phyloP scores from a whole-genome alignment of 2,888 invertebrate species.

The Deilephila elpenor region DNA sequence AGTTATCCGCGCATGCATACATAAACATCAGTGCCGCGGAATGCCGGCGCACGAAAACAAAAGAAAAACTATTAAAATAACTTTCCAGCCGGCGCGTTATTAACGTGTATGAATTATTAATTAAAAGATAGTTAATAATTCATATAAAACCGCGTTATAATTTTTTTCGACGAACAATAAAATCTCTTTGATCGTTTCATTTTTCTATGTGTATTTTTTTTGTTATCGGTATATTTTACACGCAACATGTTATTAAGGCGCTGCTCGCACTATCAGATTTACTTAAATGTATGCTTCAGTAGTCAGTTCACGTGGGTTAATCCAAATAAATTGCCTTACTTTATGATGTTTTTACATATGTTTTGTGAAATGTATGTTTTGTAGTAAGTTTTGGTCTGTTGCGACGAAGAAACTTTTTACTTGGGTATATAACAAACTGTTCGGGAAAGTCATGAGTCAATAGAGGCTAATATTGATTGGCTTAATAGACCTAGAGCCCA shows the following conservation, averaged over 20 bases:
- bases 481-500: too few relatives aligned
- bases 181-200: slow-evolving; percentile 28
- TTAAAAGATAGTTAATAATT: slow-evolving; percentile 41
- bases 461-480: too few relatives aligned
- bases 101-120: slow-evolving; percentile 43
- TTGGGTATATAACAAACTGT: too few relatives aligned
- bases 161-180: slow-evolving; percentile 32
- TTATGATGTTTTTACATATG: neutral
- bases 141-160: slow-evolving; percentile 37
- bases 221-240: slow-evolving; percentile 28
- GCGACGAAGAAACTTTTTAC: too few relatives aligned
- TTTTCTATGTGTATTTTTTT: slow-evolving; percentile 30
- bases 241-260: slow-evolving; percentile 29
- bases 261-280: slow-evolving; percentile 14
- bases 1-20: slow-evolving; percentile 16
- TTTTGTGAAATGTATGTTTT: neutral
- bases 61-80: slow-evolving; percentile 32
- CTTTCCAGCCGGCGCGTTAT: slow-evolving; percentile 30
- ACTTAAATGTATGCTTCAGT: slow-evolving; percentile 5
- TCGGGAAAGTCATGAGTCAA: too few relatives aligned
- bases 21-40: slow-evolving; percentile 20
- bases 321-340: neutral
- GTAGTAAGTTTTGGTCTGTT: too few relatives aligned
- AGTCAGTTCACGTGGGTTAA: neutral
- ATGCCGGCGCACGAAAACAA: slow-evolving; percentile 22